Evolutionary conservation across 2,113 vertebrate genomes (phyloP), one percentile per base, ranked within the genome.

Genomic region (Gracilinanus agilis): DNA sequence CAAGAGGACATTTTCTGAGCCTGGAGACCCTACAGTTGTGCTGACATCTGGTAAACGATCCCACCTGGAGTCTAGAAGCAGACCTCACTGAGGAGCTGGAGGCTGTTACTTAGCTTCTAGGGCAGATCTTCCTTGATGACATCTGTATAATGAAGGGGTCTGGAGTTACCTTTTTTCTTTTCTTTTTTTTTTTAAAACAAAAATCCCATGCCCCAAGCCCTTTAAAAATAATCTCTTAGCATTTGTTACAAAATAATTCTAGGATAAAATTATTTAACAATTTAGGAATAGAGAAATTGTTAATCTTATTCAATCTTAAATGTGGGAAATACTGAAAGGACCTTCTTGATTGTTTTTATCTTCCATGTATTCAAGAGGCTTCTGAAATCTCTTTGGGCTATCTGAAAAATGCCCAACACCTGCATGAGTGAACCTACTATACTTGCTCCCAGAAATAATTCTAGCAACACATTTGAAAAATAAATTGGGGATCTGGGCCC

Each of bases 41-140:
- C 98, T 98, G 7, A 90, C 98, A 0, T 13, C 98, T 0, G 98
- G 98, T 34, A 99, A 99, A 90, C 99, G 99, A 40, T 98, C 99
- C 2, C 98, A 99, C 96, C 96, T 99, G 97, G 99, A 99, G 97
- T 99, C 99, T 95, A 99, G 99, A 96, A 99, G 99, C 96, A 99
- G 99, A 0, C 99, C 99, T 0, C 99, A 99, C 98, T 99, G 97
- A 98, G 92, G 0, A 55, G 3, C 0, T 0, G 6, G 2, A 0
- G 0, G 0, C 55, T 0, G 29, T 0, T 0, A 24, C 24, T 90
- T 8, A 88, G 88, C 49, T 49, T 29, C 34, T 2, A 53, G 1
- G 9, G 90, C 27, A 34, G 93, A 90, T 2, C 34, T 54, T 91
- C 89, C 4, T 89, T 25, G 0, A 24, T 6, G 34, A 27, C 27